phyloP scores from a whole-genome alignment of 2,797 vertebrate species.

The Echiichthys vipera region DNA sequence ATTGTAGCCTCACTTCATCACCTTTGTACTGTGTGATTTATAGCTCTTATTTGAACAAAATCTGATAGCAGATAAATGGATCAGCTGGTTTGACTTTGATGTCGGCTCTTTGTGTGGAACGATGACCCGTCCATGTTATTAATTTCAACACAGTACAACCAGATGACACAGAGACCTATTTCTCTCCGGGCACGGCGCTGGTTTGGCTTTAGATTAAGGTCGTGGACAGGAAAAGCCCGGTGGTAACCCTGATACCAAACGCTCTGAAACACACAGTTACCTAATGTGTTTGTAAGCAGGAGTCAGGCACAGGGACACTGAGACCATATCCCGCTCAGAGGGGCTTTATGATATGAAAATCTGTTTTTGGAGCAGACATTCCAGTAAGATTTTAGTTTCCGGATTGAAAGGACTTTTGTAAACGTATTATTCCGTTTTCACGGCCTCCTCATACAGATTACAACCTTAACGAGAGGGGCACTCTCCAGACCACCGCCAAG shows the following conservation, averaged over 20 bases:
- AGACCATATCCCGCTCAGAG: conserved; percentile 40
- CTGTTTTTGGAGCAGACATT: conserved; percentile 56
- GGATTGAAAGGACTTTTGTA: conserved; percentile 55
- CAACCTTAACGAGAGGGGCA: too few species aligned
- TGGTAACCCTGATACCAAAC: conserved; percentile 13
- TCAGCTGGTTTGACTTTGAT: conserved; percentile 5
- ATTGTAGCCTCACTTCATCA: conserved; percentile 42
- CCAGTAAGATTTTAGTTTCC: conserved; percentile 60
- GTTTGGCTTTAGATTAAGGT: conserved; percentile 36
- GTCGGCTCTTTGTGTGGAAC: neutral
- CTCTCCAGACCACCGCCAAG: too few species aligned
- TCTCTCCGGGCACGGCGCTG: neutral
- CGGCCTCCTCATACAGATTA: conserved; percentile 34
- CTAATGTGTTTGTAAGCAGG: conserved; percentile 57
- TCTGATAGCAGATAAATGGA: conserved; percentile 2
- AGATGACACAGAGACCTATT: conserved; percentile 22
- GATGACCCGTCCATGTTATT: conserved; percentile 26
- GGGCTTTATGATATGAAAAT: conserved; percentile 54
- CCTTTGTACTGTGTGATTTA: conserved; percentile 48
- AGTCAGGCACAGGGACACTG: conserved; percentile 35
- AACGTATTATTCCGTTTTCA: conserved; percentile 49
- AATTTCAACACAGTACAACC: neutral
- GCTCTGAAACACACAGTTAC: conserved; percentile 29
- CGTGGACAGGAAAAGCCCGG: conserved; percentile 16
- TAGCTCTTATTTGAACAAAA: neutral